Base-by-base conservation (phyloP, 2,888 invertebrate species). In the Theristus sp. region DNA sequence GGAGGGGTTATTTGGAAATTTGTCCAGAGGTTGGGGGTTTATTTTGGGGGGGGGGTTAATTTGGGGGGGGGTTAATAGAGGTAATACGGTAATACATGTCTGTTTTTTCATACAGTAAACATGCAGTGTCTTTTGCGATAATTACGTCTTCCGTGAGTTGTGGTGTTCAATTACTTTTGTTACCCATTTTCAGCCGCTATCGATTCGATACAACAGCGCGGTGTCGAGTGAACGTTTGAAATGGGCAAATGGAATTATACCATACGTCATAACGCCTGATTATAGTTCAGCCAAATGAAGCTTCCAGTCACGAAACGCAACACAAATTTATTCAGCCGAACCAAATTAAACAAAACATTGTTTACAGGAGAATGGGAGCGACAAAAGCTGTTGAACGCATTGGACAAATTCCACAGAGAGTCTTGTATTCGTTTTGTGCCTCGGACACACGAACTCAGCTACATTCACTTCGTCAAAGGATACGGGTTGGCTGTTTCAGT, bases 371-470 rank as follows among this genome's bases (percentile, higher is more conserved):
- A 66, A 22, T 56, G 63, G 28, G 72, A 72, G 59, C 66, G 67
- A 22, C 64, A 65, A 57, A 65, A 68, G 30, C 66, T 72, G 38
- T 68, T 70, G 57, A 66, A 66, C 30, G 71, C 70, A 0, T 69
- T 72, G 61, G 62, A 65, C 26, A 67, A 64, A 20, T 72, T 71
- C 56, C 66, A 73, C 25, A 69, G 70, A 3, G 67, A 68, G 54
- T 69, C 69, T 1, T 77, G 76, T 60, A 71, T 77, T 58, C 66
- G 70, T 13, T 75, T 76, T 62, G 65, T 68, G 56, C 71, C 72
- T 20, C 64, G 72, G 17, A 65, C 65, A 22, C 65, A 61, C 10
- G 72, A 77, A 60, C 49, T 60, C 1, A 74, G 73, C 60, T 76
- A 72, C 63, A 67, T 76, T 56, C 66, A 68, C 60, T 68, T 71